Conservation (phyloP, 2,888 invertebrate species). For the Sphaeridia pumilis region DNA sequence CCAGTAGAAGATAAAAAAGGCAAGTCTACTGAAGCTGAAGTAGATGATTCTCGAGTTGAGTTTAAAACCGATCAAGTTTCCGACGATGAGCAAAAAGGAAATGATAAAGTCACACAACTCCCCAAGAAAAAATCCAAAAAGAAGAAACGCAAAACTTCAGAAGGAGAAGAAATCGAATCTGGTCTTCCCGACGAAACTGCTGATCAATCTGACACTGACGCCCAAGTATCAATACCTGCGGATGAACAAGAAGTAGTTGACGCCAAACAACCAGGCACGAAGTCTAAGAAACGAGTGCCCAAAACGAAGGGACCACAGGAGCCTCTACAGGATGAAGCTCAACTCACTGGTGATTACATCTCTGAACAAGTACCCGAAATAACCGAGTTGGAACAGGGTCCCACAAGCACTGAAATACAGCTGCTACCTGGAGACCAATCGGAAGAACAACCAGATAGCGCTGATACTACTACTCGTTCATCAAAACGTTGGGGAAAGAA, state of each 20-base stretch:
- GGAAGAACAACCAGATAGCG: neutral
- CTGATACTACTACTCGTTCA: neutral
- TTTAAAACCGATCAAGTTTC: no score
- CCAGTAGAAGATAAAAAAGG: no score
- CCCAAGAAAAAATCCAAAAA: neutral
- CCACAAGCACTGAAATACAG: no score
- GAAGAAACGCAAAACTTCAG: neutral
- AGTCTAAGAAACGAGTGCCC: neutral
- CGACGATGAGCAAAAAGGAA: no score
- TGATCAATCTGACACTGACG: neutral
- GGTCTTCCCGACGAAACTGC: neutral
- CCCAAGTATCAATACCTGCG: slow-evolving; percentile 1
- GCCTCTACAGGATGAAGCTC: neutral
- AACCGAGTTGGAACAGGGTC: no score
- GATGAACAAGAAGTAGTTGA: neutral
- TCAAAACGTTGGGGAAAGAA: neutral
- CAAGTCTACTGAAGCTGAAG: no score
- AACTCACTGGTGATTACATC: neutral
- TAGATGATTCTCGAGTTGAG: no score
- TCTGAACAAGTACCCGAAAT: slow-evolving; percentile 1
- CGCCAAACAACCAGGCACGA: neutral
- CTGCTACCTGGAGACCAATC: no score
- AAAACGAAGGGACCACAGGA: neutral
- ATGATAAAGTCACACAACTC: no score
- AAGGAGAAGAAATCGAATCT: neutral